Evolutionary conservation across 2,113 vertebrate genomes (phyloP).

Genomic region (Amphiprion percula): DNA sequence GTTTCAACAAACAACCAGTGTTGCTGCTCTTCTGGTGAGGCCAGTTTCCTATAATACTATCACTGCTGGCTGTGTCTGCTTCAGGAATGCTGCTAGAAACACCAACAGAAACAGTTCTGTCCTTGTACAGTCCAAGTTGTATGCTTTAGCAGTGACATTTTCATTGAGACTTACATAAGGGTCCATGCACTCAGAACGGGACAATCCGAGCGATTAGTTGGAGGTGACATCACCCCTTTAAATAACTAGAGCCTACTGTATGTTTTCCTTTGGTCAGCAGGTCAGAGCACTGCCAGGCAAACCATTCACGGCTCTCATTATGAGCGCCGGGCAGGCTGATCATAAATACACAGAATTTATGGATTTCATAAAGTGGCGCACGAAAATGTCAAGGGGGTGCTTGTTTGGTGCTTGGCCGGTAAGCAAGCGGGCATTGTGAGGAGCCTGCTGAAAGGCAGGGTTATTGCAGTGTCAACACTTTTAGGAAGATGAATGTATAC

Average conservation of each 20-base stretch:
- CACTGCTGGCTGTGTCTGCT: neutral
- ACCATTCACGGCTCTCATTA: constrained; percentile 38
- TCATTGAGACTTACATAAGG: constrained; percentile 31
- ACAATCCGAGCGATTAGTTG: neutral
- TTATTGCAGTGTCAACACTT: constrained; percentile 66
- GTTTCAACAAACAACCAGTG: neutral
- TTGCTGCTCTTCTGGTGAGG: constrained; percentile 9
- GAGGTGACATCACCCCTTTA: constrained; percentile 53
- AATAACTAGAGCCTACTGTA: constrained; percentile 9
- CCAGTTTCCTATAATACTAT: neutral
- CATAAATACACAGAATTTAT: constrained; percentile 66
- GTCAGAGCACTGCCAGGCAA: constrained; percentile 52
- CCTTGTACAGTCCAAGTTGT: too few relatives aligned
- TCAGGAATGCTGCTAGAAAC: too few relatives aligned
- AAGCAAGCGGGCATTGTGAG: constrained; percentile 42
- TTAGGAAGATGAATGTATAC: constrained; percentile 65
- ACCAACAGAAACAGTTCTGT: too few relatives aligned
- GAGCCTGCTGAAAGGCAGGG: constrained; percentile 41
- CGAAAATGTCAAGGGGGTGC: constrained; percentile 49
- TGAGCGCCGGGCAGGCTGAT: constrained; percentile 21
- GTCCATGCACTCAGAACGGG: constrained; percentile 16
- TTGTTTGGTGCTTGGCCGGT: constrained; percentile 33
- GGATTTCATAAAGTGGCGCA: constrained; percentile 55
- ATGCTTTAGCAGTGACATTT: constrained; percentile 31
- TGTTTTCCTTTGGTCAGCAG: constrained; percentile 59